Percentiles rank a stretch among this genome's conserved stretches.
Conservation (phyloP, 2,888 invertebrate species). For the Isoperla grammatica region DNA sequence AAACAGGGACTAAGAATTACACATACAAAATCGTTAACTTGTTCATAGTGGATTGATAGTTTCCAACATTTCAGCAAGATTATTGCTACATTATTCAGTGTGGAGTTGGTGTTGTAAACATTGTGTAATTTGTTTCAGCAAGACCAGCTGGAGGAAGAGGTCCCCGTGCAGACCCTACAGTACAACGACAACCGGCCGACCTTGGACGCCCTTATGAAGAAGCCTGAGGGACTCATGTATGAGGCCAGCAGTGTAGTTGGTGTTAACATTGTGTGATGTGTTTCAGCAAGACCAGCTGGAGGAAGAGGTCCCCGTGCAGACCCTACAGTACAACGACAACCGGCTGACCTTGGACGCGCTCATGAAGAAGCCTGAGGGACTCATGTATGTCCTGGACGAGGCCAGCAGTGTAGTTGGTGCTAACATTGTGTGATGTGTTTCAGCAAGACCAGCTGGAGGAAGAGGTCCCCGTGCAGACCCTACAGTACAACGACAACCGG, state of each 20-base stretch:
- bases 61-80: too few species aligned
- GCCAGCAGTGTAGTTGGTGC: too few species aligned
- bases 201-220: slow-evolving; percentile 80
- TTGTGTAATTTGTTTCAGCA: slow-evolving; percentile 43
- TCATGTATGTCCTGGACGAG: slow-evolving; percentile 82
- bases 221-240: slow-evolving; percentile 68
- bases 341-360: slow-evolving; percentile 82
- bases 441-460: slow-evolving; percentile 70
- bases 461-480: slow-evolving; percentile 61
- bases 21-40: too few species aligned
- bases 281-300: slow-evolving; percentile 61
- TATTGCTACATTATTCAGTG: too few species aligned
- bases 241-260: neutral
- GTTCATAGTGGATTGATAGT: too few species aligned
- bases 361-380: slow-evolving; percentile 73
- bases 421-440: too few species aligned
- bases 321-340: slow-evolving; percentile 80
- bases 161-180: slow-evolving; percentile 62
- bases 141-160: slow-evolving; percentile 71
- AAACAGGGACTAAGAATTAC: too few species aligned
- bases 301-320: slow-evolving; percentile 67
- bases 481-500: slow-evolving; percentile 84
- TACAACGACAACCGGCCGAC: slow-evolving; percentile 86
- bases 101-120: too few species aligned
- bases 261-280: neutral